Base-by-base conservation (phyloP, 1,140 invertebrate species). In the Doryteuthis pealeii region DNA sequence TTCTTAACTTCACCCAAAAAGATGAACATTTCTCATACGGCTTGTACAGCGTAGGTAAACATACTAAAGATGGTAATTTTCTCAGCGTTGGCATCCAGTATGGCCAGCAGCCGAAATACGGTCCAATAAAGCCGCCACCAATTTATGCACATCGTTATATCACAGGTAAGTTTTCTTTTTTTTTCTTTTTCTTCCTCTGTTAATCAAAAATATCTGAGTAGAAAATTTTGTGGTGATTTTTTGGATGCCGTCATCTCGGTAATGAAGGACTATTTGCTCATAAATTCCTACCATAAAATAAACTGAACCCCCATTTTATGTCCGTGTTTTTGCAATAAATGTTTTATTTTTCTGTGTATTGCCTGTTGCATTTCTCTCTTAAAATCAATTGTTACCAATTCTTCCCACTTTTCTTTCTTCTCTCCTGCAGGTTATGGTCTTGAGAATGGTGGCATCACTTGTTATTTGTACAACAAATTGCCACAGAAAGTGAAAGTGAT, bases 61-160 rank as follows among this genome's bases (percentile, higher is more conserved):
- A 80, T 31, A 78, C 81, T 0, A 43, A 35, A 10, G 30, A 65
- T 35, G 75, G 81, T 10, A 72, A 72, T 3, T 73, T 75, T 12
- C 74, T 95, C 72, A 95, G 93, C 85, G 90, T 96, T 74, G 91
- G 90, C 71, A 89, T 90, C 40, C 81, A 86, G 15, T 90, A 91
- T 79, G 83, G 81, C 22, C 80, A 85, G 80, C 80, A 80, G 81
- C 87, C 78, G 84, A 83, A 84, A 87, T 87, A 89, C 81, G 79
- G 84, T 89, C 87, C 92, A 30, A 89, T 88, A 69, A 88, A 89
- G 74, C 91, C 92, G 75, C 94, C 95, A 1, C 87, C 92, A 22
- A 76, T 97, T 1, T 91, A 92, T 84, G 93, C 93, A 4, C 94
- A 93, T 84, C 91, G 95, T 83, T 96, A 93, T 87, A 90, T 96